These are phyloP conservation scores for Pseudomyrmex cubaensis DNA, from an alignment of 1,140 invertebrate genomes.

Conservation along the genomic window DNA sequence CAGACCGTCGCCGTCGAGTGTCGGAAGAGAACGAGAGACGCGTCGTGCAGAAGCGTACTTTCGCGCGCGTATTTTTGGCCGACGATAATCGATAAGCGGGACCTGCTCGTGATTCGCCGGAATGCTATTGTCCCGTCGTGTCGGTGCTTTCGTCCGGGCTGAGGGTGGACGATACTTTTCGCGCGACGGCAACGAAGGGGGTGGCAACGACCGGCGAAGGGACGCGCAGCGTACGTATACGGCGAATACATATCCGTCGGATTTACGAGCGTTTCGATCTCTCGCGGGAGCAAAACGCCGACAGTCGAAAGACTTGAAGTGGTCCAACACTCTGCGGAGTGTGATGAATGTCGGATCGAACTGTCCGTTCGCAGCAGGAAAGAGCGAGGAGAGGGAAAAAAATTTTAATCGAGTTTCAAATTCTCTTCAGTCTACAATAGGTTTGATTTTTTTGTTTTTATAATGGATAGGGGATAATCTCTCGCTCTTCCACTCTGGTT, in stretches of 20 bases:
- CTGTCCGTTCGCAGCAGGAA: not conserved
- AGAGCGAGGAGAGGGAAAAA: not conserved
- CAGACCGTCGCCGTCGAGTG: not conserved
- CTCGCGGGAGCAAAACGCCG: constrained; percentile 24
- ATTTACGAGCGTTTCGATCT: constrained; percentile 53
- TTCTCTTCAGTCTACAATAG: not conserved
- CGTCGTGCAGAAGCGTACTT: constrained; percentile 51
- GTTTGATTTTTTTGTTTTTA: not conserved
- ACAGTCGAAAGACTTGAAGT: constrained; percentile 6
- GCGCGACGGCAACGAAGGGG: not conserved
- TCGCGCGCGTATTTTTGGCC: constrained; percentile 67
- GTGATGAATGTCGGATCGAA: constrained; percentile 16
- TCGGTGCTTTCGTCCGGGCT: not conserved
- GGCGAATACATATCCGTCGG: constrained; percentile 18
- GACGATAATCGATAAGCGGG: constrained; percentile 68
- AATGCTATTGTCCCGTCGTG: constrained; percentile 44
- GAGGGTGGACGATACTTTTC: constrained; percentile 51
- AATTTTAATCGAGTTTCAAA: constrained; percentile 30
- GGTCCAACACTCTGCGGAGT: not conserved
- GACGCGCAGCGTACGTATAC: constrained; percentile 2
- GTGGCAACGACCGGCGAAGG: constrained; percentile 20
- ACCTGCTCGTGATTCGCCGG: not conserved
- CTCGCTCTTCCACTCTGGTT: not conserved
- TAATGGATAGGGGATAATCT: constrained; percentile 15
- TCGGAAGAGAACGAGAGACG: not conserved